phyloP scores from a whole-genome alignment of 2,797 vertebrate genomes.

The Lycodopsis pacificus region DNA sequence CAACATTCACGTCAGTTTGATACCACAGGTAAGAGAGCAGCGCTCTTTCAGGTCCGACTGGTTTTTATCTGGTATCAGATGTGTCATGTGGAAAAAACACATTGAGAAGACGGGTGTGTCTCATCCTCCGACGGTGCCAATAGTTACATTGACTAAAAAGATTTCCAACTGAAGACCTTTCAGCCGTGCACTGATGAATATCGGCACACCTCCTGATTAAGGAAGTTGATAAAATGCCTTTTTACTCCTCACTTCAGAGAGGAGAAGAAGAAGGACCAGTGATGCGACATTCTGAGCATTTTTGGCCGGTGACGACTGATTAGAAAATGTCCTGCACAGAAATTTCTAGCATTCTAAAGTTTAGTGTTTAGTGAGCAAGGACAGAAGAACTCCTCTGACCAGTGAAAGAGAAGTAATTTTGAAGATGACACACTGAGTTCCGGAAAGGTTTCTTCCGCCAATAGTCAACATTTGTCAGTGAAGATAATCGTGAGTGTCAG shows the following conservation, averaged over 20 bases:
- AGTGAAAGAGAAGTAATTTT: no score
- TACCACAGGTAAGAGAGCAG: conserved; percentile 90
- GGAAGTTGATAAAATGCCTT: not conserved
- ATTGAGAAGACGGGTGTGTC: not conserved
- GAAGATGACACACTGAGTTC: no score
- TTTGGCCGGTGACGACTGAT: not conserved
- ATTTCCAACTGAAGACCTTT: no score
- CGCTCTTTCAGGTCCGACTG: not conserved
- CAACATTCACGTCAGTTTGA: conserved; percentile 95
- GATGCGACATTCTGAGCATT: no score
- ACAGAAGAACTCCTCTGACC: not conserved
- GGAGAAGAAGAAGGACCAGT: no score
- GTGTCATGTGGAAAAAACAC: not conserved
- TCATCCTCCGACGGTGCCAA: not conserved
- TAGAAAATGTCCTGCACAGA: not conserved
- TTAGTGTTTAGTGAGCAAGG: not conserved
- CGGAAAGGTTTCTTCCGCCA: no score
- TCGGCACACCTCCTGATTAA: not conserved
- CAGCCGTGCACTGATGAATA: no score
- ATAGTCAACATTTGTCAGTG: no score
- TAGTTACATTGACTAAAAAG: no score
- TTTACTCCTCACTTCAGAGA: not conserved
- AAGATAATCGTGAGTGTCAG: no score
- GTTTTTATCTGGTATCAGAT: not conserved
- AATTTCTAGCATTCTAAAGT: not conserved